Conservation (phyloP, 2,797 vertebrate genomes). For the Benthosema pterotum region DNA sequence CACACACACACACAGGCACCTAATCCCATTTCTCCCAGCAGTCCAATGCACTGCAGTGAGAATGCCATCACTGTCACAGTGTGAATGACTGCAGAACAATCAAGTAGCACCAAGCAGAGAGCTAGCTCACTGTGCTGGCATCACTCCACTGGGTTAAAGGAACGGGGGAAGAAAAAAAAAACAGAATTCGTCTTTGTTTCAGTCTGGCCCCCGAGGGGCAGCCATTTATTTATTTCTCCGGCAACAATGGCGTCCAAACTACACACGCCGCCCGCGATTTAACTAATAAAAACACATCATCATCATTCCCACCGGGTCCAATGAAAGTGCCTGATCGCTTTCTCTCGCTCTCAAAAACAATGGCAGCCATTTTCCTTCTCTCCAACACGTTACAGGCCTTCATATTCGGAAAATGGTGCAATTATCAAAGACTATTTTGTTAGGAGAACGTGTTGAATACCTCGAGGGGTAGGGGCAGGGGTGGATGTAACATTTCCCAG, state of each 20-base stretch:
- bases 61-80: slow-evolving; percentile 72
- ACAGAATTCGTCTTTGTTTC: slow-evolving; percentile 52
- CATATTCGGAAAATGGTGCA: slow-evolving; percentile 16
- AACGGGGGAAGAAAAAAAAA: slow-evolving; percentile 7
- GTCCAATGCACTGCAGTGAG: slow-evolving; percentile 57
- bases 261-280: slow-evolving; percentile 14
- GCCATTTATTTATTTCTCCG: slow-evolving; percentile 38
- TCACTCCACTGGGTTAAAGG: neutral
- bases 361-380: slow-evolving; percentile 41
- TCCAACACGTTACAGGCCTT: no score
- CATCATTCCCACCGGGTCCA: slow-evolving; percentile 34
- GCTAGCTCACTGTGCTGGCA: slow-evolving; percentile 39
- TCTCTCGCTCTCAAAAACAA: slow-evolving; percentile 30
- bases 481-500: no score
- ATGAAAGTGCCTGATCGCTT: slow-evolving; percentile 36
- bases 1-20: slow-evolving; percentile 35
- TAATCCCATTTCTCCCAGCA: slow-evolving; percentile 72
- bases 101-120: slow-evolving; percentile 64
- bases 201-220: slow-evolving; percentile 50
- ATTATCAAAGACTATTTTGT: slow-evolving; percentile 36
- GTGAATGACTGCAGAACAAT: slow-evolving; percentile 69
- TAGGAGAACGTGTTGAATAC: slow-evolving; percentile 20
- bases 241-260: slow-evolving; percentile 40
- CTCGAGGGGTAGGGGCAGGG: neutral
- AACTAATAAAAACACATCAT: slow-evolving; percentile 48